Evolutionary conservation across 2,113 vertebrate genomes (phyloP), one percentile per base, ranked within the genome.

Genomic region (Columbina picui): DNA sequence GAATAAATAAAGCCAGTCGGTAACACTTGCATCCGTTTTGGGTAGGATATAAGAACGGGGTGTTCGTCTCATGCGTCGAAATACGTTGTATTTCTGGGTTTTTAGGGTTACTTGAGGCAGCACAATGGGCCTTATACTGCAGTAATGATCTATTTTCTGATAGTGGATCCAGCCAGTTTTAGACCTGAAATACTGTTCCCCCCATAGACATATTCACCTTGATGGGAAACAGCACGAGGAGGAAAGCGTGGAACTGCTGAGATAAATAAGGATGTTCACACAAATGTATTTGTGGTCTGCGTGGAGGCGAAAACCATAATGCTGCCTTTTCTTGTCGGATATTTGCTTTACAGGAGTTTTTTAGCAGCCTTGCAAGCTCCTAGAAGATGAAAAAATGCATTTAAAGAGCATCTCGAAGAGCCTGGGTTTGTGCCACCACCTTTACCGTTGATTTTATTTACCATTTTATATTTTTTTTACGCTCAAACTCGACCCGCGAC

Each of bases 251-350:
- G 76, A 64, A 80, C 41, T 9, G 30, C 25, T 25, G 5, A n/a
- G 56, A 29, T 30, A 7, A 39, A 10, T 39, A 25, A 29, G 20
- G 29, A n/a, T 29, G 12, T 45, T 45, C 8, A 8, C 43, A 45
- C 43, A 45, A 45, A 45, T 19, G 10, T 34, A 3, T 49, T 21
- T 30, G 41, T 41, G 25, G 12, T 17, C 34, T 49, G 34, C 57
- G 13, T 0, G 1, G 49, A 71, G 34, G 41, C 0, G 1, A 21
- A 49, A 41, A 15, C 9, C 1, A 0, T 63, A 10, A 41, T 14
- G 34, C 14, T 3, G 2, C 25, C 32, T 49, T 39, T 41, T 38
- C 34, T 34, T 25, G 49, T 41, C 34, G 39, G 41, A 79, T 19
- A 45, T 45, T 45, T 45, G 18, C 14, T 45, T 45, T 18, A 45